These are phyloP conservation scores for Cephus sareptanus DNA, from an alignment of 2,888 invertebrate genomes.

Conservation along the genomic window DNA sequence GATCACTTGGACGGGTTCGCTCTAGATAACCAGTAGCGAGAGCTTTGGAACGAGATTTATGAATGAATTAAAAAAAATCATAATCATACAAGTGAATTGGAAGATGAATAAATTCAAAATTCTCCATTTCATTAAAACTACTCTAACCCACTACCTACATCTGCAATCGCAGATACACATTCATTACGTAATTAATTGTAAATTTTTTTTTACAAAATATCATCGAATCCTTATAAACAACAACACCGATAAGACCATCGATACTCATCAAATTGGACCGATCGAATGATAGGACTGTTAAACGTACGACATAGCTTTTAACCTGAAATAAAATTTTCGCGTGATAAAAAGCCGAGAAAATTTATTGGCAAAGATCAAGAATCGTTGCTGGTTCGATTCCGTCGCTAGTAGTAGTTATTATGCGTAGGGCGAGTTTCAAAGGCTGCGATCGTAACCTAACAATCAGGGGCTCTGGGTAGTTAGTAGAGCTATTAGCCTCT, in stretches of 20 bases:
- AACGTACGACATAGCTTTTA: not conserved
- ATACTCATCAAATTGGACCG: not conserved
- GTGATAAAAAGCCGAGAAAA: not conserved
- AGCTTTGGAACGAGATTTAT: conserved; percentile 33
- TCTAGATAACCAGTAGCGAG: conserved; percentile 31
- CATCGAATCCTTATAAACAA: not conserved
- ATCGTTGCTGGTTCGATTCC: not conserved
- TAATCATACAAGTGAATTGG: not conserved
- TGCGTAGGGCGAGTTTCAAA: conserved; percentile 39
- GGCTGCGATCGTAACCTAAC: conserved; percentile 41
- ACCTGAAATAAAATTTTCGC: not conserved
- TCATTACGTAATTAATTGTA: not conserved
- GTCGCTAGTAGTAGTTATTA: conserved; percentile 7
- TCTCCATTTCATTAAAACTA: not conserved
- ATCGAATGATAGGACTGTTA: not conserved
- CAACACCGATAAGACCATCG: too few relatives aligned
- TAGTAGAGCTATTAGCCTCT: conserved; percentile 40
- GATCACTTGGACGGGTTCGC: conserved; percentile 40
- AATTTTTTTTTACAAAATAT: not conserved
- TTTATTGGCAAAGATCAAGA: not conserved
- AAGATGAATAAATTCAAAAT: not conserved
- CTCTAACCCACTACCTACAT: not conserved
- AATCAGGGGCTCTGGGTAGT: conserved; percentile 42
- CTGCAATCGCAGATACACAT: not conserved
- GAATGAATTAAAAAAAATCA: not conserved